phyloP scores from a whole-genome alignment of 2,113 vertebrate species.

The Chunga burmeisteri region DNA sequence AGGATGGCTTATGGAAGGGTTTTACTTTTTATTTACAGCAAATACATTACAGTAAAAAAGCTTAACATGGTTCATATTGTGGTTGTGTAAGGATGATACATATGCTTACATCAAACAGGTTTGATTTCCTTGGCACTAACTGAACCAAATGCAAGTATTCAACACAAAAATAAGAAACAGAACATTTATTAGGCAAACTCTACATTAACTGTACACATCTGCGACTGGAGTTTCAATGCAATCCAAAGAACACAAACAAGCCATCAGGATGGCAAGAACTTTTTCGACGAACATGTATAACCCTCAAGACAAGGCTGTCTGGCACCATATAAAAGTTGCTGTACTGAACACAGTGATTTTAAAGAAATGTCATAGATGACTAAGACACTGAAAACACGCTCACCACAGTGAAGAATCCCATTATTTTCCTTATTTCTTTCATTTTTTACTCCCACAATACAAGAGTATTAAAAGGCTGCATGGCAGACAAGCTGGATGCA shows the following conservation, averaged over 20 bases:
- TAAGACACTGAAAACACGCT: conserved; percentile 32
- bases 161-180: conserved; percentile 30
- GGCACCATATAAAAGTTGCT: conserved; percentile 24
- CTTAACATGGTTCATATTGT: neutral
- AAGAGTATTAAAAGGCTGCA: conserved; percentile 29
- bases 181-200: conserved; percentile 25
- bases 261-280: neutral
- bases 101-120: conserved; percentile 5
- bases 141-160: neutral
- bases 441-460: neutral
- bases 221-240: neutral
- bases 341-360: conserved; percentile 13
- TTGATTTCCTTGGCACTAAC: conserved; percentile 11
- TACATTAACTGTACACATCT: conserved; percentile 34
- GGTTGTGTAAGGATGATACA: neutral
- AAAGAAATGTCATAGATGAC: conserved; percentile 27
- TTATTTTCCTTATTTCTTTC: conserved; percentile 2
- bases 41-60: conserved; percentile 60
- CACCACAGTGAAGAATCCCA: neutral
- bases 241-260: conserved; percentile 32
- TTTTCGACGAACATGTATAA: neutral
- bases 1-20: neutral
- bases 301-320: conserved; percentile 26
- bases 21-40: conserved; percentile 65
- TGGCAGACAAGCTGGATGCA: conserved; percentile 46